Evolutionary conservation across 1,140 invertebrate genomes (phyloP).

Genomic region (Mactra quadrangularis): DNA sequence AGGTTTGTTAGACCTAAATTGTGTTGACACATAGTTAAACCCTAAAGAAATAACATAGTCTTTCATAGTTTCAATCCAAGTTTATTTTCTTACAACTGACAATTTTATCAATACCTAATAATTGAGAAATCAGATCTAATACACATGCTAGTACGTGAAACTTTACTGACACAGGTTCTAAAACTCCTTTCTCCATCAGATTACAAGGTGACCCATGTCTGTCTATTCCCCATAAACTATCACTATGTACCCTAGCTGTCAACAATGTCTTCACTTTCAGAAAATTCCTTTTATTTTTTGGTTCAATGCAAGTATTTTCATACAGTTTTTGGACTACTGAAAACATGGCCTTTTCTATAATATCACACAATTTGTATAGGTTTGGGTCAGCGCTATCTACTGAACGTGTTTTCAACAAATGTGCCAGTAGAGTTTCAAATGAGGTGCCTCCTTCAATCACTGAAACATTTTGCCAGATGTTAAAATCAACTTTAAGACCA

Average conservation of each 20-base stretch:
- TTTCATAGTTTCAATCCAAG: too few relatives aligned
- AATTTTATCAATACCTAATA: slow-evolving; percentile 34
- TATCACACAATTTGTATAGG: slow-evolving; percentile 3
- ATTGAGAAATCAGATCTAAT: slow-evolving; percentile 6
- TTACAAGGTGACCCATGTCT: slow-evolving; percentile 16
- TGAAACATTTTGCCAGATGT: too few relatives aligned
- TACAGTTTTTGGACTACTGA: slow-evolving; percentile 20
- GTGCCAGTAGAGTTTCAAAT: slow-evolving; percentile 25
- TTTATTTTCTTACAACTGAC: slow-evolving; percentile 44
- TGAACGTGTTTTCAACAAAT: background rate
- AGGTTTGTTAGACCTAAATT: too few relatives aligned
- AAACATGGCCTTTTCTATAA: slow-evolving; percentile 19
- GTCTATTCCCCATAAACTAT: slow-evolving; percentile 4
- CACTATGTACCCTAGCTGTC: background rate
- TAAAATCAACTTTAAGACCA: too few relatives aligned
- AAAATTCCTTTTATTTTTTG: background rate
- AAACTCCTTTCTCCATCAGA: background rate
- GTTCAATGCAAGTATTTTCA: background rate
- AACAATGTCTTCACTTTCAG: background rate
- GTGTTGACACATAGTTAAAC: too few relatives aligned
- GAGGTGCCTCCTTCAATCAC: slow-evolving; percentile 26
- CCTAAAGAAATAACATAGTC: too few relatives aligned
- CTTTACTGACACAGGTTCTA: slow-evolving; percentile 30
- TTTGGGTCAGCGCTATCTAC: slow-evolving; percentile 3
- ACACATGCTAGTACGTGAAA: slow-evolving; percentile 27